These are phyloP conservation scores for Trypoxylus dichotomus DNA, from an alignment of 1,140 invertebrate species.

Conservation along the genomic window DNA sequence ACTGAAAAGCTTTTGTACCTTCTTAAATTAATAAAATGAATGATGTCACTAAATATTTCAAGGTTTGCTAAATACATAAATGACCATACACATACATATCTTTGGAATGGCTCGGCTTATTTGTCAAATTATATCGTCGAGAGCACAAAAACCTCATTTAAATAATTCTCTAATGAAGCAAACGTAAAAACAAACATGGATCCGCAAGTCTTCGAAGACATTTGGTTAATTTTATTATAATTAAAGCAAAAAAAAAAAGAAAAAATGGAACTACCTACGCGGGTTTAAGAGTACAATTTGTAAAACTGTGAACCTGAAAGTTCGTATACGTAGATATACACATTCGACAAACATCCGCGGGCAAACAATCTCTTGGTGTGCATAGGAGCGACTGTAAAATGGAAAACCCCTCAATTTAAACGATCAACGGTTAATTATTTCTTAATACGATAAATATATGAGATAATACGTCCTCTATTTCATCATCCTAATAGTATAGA, in stretches of 20 bases:
- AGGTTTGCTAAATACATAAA: too few relatives aligned
- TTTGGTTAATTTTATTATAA: too few relatives aligned
- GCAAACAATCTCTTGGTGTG: conserved; percentile 2
- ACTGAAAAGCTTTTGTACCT: too few relatives aligned
- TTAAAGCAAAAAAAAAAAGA: too few relatives aligned
- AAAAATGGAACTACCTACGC: too few relatives aligned
- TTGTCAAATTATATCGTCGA: background rate
- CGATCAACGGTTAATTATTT: background rate
- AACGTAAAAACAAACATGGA: background rate
- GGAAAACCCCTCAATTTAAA: conserved; percentile 12
- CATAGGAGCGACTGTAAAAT: background rate
- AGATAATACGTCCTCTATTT: background rate
- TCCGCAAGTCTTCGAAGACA: background rate
- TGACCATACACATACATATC: too few relatives aligned
- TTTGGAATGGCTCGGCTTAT: background rate
- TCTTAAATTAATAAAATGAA: too few relatives aligned
- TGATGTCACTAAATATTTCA: too few relatives aligned
- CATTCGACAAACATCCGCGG: background rate
- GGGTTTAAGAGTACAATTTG: too few relatives aligned
- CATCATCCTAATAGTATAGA: background rate
- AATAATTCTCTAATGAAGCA: conserved; percentile 3
- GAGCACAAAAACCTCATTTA: background rate
- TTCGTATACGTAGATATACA: too few relatives aligned
- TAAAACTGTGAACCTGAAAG: too few relatives aligned
- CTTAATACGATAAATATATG: background rate